Evolutionary conservation across 2,888 invertebrate species (phyloP), one percentile per base, ranked within the genome.

Genomic region (Himalopsyche anomala): DNA sequence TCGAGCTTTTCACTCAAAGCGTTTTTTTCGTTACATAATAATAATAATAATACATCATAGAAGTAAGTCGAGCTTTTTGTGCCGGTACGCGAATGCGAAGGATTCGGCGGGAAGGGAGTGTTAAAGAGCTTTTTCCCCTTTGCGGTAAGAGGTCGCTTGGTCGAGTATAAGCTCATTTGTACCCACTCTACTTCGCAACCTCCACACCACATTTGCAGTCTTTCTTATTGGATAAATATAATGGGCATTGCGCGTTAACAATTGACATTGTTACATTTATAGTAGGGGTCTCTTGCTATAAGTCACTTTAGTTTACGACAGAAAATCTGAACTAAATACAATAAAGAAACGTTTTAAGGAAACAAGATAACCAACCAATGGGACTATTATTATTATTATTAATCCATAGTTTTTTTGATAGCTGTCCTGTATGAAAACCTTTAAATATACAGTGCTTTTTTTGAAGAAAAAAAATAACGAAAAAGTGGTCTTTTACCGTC

Each of bases 91-190:
- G 74, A 74, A 28, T 36, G 74, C 74, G 36, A 36, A 12, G 36
- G 36, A 28, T 36, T 74, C 74, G 36, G 36, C 36, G 74, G 15
- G 74, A 36, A 36, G 74, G 36, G 74, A 74, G 74, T 36, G 74
- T 74, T 74, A 74, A 74, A 74, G 74, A 74, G 74, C 74, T 74
- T 74, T 36, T 74, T 74, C 74, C 74, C 9, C 74, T 4, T 15
- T 74, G 74, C 38, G 74, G 74, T 74, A 74, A 74, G 74, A 74
- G 74, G 74, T 74, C 38, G 74, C 15, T 36, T 36, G 74, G 74
- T 74, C 74, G 74, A 74, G 38, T 74, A 12, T 36, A 74, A 74
- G 74, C 74, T 74, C 36, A 74, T 74, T 74, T 74, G 12, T 12
- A 15, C 74, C 36, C 74, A 74, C 74, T 36, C 74, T 38, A n/a